These are phyloP conservation scores for Myiotriccus ornatus DNA, from an alignment of 2,797 vertebrate genomes.

Conservation along the genomic window DNA sequence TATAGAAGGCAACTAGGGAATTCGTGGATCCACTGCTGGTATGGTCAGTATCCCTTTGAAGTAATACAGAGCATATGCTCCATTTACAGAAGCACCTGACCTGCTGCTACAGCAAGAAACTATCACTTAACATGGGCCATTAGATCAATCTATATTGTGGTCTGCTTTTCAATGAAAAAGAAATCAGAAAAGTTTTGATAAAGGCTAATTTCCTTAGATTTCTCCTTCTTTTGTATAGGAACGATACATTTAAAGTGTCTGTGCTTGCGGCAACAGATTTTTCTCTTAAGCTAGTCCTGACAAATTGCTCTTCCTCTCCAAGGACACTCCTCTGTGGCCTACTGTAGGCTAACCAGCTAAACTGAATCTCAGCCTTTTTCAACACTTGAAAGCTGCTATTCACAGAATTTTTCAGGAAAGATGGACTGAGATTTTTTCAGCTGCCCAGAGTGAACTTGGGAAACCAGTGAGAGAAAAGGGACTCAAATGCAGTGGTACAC, in stretches of 20 bases:
- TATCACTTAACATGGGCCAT: background rate
- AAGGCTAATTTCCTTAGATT: background rate
- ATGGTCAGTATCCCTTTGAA: background rate
- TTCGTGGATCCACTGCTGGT: background rate
- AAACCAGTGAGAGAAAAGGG: background rate
- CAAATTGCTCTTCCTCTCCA: background rate
- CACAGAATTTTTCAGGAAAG: background rate
- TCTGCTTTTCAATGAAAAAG: background rate
- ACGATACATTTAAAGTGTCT: background rate
- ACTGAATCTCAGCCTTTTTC: background rate
- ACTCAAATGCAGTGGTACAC: background rate
- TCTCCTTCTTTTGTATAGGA: background rate
- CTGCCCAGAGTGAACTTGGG: background rate
- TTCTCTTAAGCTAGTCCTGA: constrained; percentile 1
- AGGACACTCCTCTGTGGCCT: background rate
- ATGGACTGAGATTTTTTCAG: background rate
- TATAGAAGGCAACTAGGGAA: background rate
- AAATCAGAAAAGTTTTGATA: background rate
- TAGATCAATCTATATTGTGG: background rate
- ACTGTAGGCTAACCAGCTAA: background rate
- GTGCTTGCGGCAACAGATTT: background rate
- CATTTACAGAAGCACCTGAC: background rate
- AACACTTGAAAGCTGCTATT: background rate
- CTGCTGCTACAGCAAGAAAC: background rate
- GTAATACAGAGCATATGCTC: background rate